phyloP scores from a whole-genome alignment of 1,140 invertebrate genomes.

The Nixonia krombeini region DNA sequence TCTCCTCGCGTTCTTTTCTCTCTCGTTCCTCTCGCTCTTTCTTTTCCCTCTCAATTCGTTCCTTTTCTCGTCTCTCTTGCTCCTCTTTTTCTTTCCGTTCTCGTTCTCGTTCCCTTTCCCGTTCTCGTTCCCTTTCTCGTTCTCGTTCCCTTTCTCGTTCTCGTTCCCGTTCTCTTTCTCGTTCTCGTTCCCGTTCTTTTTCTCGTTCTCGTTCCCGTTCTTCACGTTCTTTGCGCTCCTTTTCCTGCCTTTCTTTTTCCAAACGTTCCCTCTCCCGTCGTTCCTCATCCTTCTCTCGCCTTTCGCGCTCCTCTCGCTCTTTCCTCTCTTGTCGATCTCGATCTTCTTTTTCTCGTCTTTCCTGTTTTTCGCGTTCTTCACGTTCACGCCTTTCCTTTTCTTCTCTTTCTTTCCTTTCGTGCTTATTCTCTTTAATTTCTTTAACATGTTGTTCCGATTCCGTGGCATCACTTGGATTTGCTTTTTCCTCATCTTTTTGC shows the following conservation, averaged over 20 bases:
- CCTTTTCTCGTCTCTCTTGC: slow-evolving; percentile 53
- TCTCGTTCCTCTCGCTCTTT: slow-evolving; percentile 46
- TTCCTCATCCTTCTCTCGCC: slow-evolving; percentile 63
- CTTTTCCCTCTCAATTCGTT: slow-evolving; percentile 53
- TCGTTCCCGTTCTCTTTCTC: too few species aligned
- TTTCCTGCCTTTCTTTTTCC: slow-evolving; percentile 63
- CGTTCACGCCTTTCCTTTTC: slow-evolving; percentile 40
- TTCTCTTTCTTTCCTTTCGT: slow-evolving; percentile 63
- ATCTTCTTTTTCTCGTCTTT: slow-evolving; percentile 58
- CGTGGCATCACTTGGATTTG: slow-evolving; percentile 25
- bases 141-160: too few species aligned
- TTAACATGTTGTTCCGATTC: slow-evolving; percentile 34
- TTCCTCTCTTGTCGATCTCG: slow-evolving; percentile 58
- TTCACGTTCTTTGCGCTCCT: slow-evolving; percentile 57
- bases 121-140: too few species aligned
- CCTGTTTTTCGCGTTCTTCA: slow-evolving; percentile 36
- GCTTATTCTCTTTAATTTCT: slow-evolving; percentile 50
- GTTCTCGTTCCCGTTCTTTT: too few species aligned
- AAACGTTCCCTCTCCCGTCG: slow-evolving; percentile 59
- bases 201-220: slow-evolving; percentile 62
- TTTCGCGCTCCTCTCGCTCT: slow-evolving; percentile 56
- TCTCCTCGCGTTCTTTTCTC: slow-evolving; percentile 54
- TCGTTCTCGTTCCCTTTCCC: too few species aligned
- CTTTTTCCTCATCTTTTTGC: too few species aligned
- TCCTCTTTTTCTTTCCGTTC: slow-evolving; percentile 63